Evolutionary conservation across 2,113 vertebrate species (phyloP).

Genomic region (Neofelis nebulosa): DNA sequence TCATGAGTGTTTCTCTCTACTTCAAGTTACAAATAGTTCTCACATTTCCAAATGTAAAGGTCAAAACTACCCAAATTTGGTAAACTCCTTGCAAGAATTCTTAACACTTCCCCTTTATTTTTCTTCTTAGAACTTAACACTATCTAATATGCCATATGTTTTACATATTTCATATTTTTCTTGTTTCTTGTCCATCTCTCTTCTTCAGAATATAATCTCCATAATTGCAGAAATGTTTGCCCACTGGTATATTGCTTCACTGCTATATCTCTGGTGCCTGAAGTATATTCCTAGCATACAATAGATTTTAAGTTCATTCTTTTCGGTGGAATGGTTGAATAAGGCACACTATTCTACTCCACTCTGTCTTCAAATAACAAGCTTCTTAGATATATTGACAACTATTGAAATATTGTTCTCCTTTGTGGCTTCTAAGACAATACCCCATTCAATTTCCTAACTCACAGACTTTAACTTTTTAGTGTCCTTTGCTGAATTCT

Average conservation of each 20-base stretch:
- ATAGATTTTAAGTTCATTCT: neutral
- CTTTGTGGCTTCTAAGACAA: neutral
- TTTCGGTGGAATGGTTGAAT: neutral
- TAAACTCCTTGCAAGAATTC: neutral
- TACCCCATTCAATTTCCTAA: neutral
- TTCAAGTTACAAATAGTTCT: neutral
- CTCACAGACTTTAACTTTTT: neutral
- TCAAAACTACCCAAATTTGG: neutral
- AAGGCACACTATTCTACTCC: neutral
- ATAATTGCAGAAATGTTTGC: neutral
- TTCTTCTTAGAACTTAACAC: neutral
- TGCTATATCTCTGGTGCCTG: neutral
- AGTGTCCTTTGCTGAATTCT: neutral
- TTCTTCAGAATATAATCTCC: neutral
- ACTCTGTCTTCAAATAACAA: neutral
- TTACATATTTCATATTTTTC: neutral
- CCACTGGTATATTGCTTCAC: neutral
- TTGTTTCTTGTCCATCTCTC: neutral
- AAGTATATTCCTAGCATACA: neutral
- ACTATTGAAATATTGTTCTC: neutral
- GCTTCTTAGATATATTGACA: neutral
- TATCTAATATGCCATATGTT: neutral
- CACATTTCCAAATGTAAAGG: neutral
- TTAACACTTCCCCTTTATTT: neutral
- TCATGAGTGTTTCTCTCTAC: neutral